A percentile compares a stretch with the other conserved stretches of the same genome.
Conservation (phyloP, 2,888 invertebrate genomes). For the Drosophila heteroneura region DNA sequence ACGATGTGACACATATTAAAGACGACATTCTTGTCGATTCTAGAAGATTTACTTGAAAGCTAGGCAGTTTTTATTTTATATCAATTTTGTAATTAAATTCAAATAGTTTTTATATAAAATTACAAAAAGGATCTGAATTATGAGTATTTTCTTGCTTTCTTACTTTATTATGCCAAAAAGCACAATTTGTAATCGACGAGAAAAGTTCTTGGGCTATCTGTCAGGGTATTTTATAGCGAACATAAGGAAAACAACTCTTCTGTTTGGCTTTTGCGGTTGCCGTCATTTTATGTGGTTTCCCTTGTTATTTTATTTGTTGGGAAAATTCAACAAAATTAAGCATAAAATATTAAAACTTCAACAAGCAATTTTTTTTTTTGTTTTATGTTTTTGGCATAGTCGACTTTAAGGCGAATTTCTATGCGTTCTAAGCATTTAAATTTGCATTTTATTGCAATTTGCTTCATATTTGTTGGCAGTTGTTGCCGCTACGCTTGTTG, state of each 20-base stretch:
- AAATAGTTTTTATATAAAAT: background rate
- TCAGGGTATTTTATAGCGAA: conserved; percentile 7
- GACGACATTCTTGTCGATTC: background rate
- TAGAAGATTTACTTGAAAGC: background rate
- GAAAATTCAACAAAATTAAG: conserved; percentile 67
- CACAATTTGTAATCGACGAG: background rate
- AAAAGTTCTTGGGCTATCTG: background rate
- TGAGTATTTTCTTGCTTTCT: too few relatives aligned
- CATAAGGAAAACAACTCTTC: background rate
- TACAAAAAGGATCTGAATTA: too few relatives aligned
- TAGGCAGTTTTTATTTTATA: background rate
- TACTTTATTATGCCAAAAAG: too few relatives aligned
- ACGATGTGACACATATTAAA: too few relatives aligned
- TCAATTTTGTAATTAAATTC: background rate
- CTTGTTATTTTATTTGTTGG: conserved; percentile 46
- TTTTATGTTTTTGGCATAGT: conserved; percentile 2
- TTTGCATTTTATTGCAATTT: conserved; percentile 81
- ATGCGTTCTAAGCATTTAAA: conserved; percentile 58
- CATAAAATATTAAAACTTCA: conserved; percentile 74
- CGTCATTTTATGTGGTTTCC: conserved; percentile 9
- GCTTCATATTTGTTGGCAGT: conserved; percentile 65
- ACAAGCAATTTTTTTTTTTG: conserved; percentile 3
- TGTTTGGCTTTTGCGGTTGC: conserved; percentile 18
- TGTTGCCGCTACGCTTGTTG: conserved; percentile 10
- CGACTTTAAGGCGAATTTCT: conserved; percentile 62